A percentile compares a stretch with the other conserved stretches of the same genome.
phyloP scores from a whole-genome alignment of 23 tunicate species.

The Aplidium turbinatum region DNA sequence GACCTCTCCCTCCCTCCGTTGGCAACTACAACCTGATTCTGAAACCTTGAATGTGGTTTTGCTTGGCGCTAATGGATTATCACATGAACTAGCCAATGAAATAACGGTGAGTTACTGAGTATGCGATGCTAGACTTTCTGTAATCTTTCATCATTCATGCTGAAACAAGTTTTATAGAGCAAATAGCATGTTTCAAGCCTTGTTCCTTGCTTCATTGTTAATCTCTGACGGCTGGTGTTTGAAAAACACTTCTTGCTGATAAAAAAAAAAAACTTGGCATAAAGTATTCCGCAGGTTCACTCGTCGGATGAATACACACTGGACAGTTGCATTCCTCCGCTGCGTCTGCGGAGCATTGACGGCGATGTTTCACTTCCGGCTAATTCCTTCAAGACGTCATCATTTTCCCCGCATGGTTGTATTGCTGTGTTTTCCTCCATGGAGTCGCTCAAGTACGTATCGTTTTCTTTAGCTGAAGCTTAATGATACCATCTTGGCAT shows the following conservation, averaged over 20 bases:
- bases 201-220: not conserved
- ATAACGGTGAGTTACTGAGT: slow-evolving; percentile 60
- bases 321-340: slow-evolving; percentile 60
- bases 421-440: slow-evolving; percentile 88
- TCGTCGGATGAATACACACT: slow-evolving; percentile 75
- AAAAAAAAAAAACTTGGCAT: too few relatives aligned
- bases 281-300: slow-evolving; percentile 47
- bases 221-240: too few relatives aligned
- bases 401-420: slow-evolving; percentile 87
- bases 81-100: slow-evolving; percentile 83
- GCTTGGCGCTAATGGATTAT: slow-evolving; percentile 75
- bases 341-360: slow-evolving; percentile 66
- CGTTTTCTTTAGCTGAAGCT: not conserved
- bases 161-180: too few relatives aligned
- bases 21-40: slow-evolving; percentile 79
- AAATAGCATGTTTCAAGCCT: not conserved
- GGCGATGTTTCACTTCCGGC: slow-evolving; percentile 66
- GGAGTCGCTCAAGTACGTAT: slow-evolving; percentile 65
- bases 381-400: slow-evolving; percentile 77
- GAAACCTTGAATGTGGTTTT: slow-evolving; percentile 77
- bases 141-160: not conserved
- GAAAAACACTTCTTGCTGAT: not conserved
- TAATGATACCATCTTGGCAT: not conserved
- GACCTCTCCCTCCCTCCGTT: slow-evolving; percentile 32
- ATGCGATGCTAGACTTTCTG: not conserved